Evolutionary conservation across 2,888 invertebrate genomes (phyloP).

Genomic region (Temnothorax unifasciatus): DNA sequence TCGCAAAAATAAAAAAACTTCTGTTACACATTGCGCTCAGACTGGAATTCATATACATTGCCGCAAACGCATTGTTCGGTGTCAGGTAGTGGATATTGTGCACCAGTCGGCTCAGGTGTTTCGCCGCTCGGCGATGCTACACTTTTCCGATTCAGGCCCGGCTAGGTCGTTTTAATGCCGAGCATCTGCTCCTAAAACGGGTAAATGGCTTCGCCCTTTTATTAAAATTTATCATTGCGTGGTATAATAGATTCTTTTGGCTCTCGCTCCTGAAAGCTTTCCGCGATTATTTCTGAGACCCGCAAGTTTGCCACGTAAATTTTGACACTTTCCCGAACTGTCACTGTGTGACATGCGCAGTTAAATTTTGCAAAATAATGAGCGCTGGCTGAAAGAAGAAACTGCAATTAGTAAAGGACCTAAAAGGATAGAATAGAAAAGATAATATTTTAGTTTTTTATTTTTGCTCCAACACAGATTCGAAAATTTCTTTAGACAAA

Average conservation of each 20-base stretch:
- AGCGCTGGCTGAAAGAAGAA: neutral
- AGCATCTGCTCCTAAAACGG: conserved; percentile 61
- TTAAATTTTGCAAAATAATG: conserved; percentile 37
- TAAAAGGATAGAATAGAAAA: neutral
- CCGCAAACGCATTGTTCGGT: conserved; percentile 73
- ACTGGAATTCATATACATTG: conserved; percentile 64
- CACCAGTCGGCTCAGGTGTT: conserved; percentile 68
- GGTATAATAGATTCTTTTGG: conserved; percentile 52
- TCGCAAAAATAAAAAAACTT: conserved; percentile 34
- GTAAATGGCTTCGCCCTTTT: conserved; percentile 45
- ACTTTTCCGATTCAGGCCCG: conserved; percentile 45
- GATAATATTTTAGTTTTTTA: neutral
- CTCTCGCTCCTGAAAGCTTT: conserved; percentile 39
- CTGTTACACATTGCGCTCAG: conserved; percentile 20
- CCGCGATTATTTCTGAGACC: conserved; percentile 39
- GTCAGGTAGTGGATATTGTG: conserved; percentile 65
- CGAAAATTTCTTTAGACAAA: neutral
- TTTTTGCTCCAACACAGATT: neutral
- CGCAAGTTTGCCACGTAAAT: conserved; percentile 32
- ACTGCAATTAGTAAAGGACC: conserved; percentile 13
- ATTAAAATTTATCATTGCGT: conserved; percentile 60
- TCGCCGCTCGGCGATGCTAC: conserved; percentile 53
- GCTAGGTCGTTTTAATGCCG: conserved; percentile 52
- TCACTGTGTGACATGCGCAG: neutral
- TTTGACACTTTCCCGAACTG: neutral